Conservation (phyloP, 2,797 vertebrate genomes). For the Chelidonichthys spinosus region DNA sequence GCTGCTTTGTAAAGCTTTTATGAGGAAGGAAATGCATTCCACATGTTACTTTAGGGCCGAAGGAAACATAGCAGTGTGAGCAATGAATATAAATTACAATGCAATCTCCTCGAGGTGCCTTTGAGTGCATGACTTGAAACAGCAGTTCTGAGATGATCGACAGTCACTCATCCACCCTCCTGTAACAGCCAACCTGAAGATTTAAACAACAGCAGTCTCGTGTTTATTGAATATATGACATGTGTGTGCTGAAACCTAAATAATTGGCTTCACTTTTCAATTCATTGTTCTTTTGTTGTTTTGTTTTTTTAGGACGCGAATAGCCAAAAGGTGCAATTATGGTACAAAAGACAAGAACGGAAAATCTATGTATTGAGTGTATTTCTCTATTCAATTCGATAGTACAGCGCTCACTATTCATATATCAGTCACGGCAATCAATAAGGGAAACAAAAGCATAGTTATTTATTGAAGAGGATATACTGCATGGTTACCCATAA, state of each 20-base stretch:
- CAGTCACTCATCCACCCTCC: slow-evolving; percentile 13
- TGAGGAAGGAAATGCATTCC: slow-evolving; percentile 17
- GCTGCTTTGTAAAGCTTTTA: slow-evolving; percentile 28
- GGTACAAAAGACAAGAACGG: slow-evolving; percentile 32
- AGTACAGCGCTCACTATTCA: slow-evolving; percentile 25
- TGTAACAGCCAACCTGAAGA: background rate
- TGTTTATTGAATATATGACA: background rate
- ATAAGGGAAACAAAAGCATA: slow-evolving; percentile 54
- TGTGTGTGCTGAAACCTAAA: slow-evolving; percentile 8
- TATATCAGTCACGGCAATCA: slow-evolving; percentile 50
- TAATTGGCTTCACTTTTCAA: slow-evolving; percentile 40
- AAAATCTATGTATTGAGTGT: slow-evolving; percentile 52
- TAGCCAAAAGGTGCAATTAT: slow-evolving; percentile 52
- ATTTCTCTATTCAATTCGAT: slow-evolving; percentile 35
- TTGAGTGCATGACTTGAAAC: slow-evolving; percentile 30
- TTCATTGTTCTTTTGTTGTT: slow-evolving; percentile 46
- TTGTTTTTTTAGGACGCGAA: background rate
- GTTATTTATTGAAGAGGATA: slow-evolving; percentile 35
- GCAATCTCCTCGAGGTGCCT: slow-evolving; percentile 16
- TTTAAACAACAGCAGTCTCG: slow-evolving; percentile 5
- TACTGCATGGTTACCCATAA: slow-evolving; percentile 1
- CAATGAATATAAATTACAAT: slow-evolving; percentile 29
- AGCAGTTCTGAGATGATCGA: slow-evolving; percentile 25
- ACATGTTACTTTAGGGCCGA: slow-evolving; percentile 2
- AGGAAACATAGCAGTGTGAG: slow-evolving; percentile 10